Evolutionary conservation across 2,113 vertebrate genomes (phyloP), one percentile per base, ranked within the genome.

Genomic region (Potamarius usumacintae): DNA sequence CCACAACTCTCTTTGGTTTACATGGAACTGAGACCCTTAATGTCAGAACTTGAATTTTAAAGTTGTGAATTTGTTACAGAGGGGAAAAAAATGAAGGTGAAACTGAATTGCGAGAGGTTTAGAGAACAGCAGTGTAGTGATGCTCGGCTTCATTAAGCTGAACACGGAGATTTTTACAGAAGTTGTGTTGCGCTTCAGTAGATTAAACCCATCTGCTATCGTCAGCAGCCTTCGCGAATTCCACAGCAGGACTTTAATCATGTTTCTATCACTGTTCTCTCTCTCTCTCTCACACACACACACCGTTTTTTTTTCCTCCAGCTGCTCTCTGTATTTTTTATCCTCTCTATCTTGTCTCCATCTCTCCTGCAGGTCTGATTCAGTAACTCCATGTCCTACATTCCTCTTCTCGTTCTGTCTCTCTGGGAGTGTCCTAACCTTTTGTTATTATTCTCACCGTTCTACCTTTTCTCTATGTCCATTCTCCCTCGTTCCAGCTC

Each of bases 121-220:
- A 20, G 55, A 20, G 78, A 80, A 58, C n/a, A 34, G 53, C 15
- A 18, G 78, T 60, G 79, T 48, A 2, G 79, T 82, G 57, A 62
- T 17, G 57, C 79, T 82, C 18, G 30, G 18, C 57, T 82, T 82
- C 79, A 62, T 42, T 62, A 34, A 34, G 79, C 79, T 62, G 79
- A 82, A 82, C 79, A 82, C 5, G 17, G 20, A 62, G 18, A 42
- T 62, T 82, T 82, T 22, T 82, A 62, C 57, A 82, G 7, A 42
- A 82, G 52, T 82, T 62, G 30, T 80, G 55, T 25, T 42, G 17
- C 30, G 79, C 79, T 82, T 22, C 79, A 62, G 57, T 62, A 42
- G 57, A 82, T 82, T 82, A 82, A 82, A 62, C 57, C 57, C 79
- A 42, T 62, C 79, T 62, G 79, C 79, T 82, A 30, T 62, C 11